These are phyloP conservation scores for Athalia circularis DNA, from an alignment of 2,888 invertebrate species.

Conservation along the genomic window DNA sequence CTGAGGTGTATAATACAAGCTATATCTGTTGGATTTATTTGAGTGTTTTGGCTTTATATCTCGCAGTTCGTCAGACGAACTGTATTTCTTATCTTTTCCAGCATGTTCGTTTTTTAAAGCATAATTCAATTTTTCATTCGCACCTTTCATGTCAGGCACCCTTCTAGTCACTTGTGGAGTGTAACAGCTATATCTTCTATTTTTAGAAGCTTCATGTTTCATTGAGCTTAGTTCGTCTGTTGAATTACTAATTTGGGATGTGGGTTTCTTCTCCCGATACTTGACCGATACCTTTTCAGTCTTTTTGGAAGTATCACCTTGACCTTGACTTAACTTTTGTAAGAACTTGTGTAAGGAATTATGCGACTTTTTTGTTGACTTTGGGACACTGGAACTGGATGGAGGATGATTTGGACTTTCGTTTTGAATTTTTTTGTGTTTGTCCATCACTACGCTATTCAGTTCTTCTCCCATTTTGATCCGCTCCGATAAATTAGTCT, in stretches of 20 bases:
- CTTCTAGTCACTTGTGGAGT: slow-evolving; percentile 55
- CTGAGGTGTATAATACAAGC: slow-evolving; percentile 69
- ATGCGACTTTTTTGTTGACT: slow-evolving; percentile 50
- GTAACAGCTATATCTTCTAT: slow-evolving; percentile 62
- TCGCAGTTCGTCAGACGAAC: slow-evolving; percentile 63
- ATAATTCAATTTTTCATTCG: slow-evolving; percentile 34
- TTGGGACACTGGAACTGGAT: slow-evolving; percentile 43
- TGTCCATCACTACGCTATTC: not conserved
- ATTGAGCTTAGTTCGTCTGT: slow-evolving; percentile 30
- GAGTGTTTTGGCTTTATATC: slow-evolving; percentile 59
- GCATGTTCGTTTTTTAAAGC: slow-evolving; percentile 46
- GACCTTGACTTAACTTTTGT: slow-evolving; percentile 33
- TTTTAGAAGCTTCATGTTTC: slow-evolving; percentile 45
- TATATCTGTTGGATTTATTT: slow-evolving; percentile 62
- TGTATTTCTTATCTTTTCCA: slow-evolving; percentile 56
- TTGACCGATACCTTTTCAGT: slow-evolving; percentile 58
- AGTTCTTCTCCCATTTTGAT: slow-evolving; percentile 47
- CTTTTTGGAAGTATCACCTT: slow-evolving; percentile 48
- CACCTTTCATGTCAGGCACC: slow-evolving; percentile 47
- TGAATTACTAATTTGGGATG: slow-evolving; percentile 43
- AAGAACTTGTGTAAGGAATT: slow-evolving; percentile 54
- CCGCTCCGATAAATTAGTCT: not conserved
- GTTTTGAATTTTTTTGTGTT: slow-evolving; percentile 2
- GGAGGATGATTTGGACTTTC: slow-evolving; percentile 30
- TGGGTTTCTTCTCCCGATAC: slow-evolving; percentile 57